A percentile compares a stretch with the other conserved stretches of the same genome.
These are phyloP conservation scores for Drosophila burlai DNA, from an alignment of 1,140 invertebrate genomes.

Conservation along the genomic window DNA sequence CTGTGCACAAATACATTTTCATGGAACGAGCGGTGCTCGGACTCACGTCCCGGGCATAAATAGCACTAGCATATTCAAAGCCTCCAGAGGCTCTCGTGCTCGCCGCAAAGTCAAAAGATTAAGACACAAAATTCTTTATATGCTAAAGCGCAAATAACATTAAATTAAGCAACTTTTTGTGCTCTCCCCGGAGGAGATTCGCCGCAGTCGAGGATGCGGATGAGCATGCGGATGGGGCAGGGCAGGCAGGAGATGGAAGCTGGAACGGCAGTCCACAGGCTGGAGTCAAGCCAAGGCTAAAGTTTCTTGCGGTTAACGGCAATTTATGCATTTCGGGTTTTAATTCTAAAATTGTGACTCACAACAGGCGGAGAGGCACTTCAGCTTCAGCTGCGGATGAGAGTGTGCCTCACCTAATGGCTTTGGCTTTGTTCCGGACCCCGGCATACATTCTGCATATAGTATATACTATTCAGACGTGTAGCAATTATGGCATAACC, in stretches of 20 bases:
- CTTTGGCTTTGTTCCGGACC: slow-evolving; percentile 42
- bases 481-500: slow-evolving; percentile 68
- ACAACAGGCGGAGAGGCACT: slow-evolving; percentile 60
- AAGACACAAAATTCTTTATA: slow-evolving; percentile 85
- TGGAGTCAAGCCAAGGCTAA: slow-evolving; percentile 63
- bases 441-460: slow-evolving; percentile 6
- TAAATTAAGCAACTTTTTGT: slow-evolving; percentile 85
- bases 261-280: slow-evolving; percentile 15
- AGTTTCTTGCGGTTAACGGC: slow-evolving; percentile 82
- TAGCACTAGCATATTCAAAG: slow-evolving; percentile 82
- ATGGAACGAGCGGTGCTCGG: slow-evolving; percentile 16
- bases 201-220: slow-evolving; percentile 15
- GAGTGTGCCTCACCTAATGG: slow-evolving; percentile 66
- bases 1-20: slow-evolving; percentile 41
- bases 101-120: slow-evolving; percentile 83
- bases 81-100: slow-evolving; percentile 61
- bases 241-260: slow-evolving; percentile 15
- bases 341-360: slow-evolving; percentile 83
- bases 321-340: slow-evolving; percentile 79
- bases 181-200: slow-evolving; percentile 47
- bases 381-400: slow-evolving; percentile 34
- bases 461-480: slow-evolving; percentile 45
- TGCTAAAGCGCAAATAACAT: slow-evolving; percentile 85
- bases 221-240: slow-evolving; percentile 3
- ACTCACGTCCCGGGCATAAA: slow-evolving; percentile 81